Evolutionary conservation across 2,113 vertebrate species (phyloP).

Genomic region (human (Homo sapiens)): GRCh38 chr13:108803501-108804000

Average conservation of each 20-base stretch:
- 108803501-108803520: background rate
- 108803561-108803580: background rate
- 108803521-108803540: background rate
- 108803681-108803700: background rate
- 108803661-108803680: too few relatives aligned
- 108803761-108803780: rapidly evolving
- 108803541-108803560: background rate
- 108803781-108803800: too few relatives aligned
- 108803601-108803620: too few relatives aligned
- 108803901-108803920: background rate
- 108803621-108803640: rapidly evolving
- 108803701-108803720: background rate
- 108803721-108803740: background rate
- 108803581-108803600: too few relatives aligned
- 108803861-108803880: background rate
- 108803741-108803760: background rate
- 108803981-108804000: background rate
- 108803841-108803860: background rate
- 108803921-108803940: background rate
- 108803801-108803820: too few relatives aligned
- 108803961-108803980: background rate
- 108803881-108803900: too few relatives aligned
- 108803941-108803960: background rate
- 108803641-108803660: background rate
- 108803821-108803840: background rate